A percentile compares a stretch with the other conserved stretches of the same genome.
phyloP scores from a whole-genome alignment of 2,888 invertebrate species.

The Stenoptilia bipunctidactyla region DNA sequence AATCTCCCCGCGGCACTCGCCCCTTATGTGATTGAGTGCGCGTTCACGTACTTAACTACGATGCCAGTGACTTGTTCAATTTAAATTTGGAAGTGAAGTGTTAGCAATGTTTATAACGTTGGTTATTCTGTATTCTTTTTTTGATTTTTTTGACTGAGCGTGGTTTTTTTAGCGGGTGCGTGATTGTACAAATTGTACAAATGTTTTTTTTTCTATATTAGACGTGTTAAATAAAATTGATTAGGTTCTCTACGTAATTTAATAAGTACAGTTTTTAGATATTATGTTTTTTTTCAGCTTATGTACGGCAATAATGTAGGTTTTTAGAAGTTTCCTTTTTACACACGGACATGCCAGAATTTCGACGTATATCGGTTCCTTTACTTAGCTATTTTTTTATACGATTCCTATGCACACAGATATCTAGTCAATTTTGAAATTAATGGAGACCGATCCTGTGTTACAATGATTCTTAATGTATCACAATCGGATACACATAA shows the following conservation, averaged over 20 bases:
- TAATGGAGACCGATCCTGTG: conserved; percentile 42
- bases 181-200: conserved; percentile 67
- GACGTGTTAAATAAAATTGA: conserved; percentile 33
- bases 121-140: background rate
- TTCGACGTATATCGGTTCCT: conserved; percentile 63
- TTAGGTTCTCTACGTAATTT: conserved; percentile 56
- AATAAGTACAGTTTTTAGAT: conserved; percentile 53
- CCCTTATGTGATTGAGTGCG: conserved; percentile 8
- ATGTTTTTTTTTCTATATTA: conserved; percentile 26
- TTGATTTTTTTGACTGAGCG: conserved; percentile 43
- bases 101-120: background rate
- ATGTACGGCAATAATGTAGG: background rate
- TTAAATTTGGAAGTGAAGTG: conserved; percentile 6
- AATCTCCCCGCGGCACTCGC: conserved; percentile 10
- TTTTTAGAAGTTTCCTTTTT: conserved; percentile 31
- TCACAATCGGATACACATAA: conserved; percentile 31
- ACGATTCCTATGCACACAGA: conserved; percentile 69
- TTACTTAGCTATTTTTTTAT: conserved; percentile 61
- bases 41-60: conserved; percentile 27
- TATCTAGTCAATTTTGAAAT: conserved; percentile 72
- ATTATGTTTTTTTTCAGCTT: conserved; percentile 6
- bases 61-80: conserved; percentile 22
- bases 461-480: conserved; percentile 20
- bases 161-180: conserved; percentile 31
- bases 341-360: conserved; percentile 50